Evolutionary conservation across 2,888 invertebrate species (phyloP).

Genomic region (Dryobotodes eremita): DNA sequence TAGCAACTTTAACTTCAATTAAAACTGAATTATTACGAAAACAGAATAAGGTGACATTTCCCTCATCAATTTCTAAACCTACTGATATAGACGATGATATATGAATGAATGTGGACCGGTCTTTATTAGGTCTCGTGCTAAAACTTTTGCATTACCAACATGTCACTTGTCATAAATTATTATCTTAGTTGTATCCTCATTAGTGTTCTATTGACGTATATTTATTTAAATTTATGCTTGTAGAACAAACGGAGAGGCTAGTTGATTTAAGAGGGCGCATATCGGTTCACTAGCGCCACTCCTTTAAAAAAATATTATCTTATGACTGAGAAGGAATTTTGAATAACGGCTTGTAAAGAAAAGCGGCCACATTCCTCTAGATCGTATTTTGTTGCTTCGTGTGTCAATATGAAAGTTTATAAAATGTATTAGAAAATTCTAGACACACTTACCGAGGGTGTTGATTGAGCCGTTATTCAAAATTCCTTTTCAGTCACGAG

Average conservation of each 20-base stretch:
- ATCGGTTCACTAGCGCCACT: fast-evolving
- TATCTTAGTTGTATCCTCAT: slow-evolving; percentile 4
- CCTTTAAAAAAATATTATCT: too few relatives aligned
- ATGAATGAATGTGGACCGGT: slow-evolving; percentile 43
- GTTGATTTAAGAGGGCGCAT: too few relatives aligned
- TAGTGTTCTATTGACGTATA: slow-evolving; percentile 8
- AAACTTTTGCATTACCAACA: slow-evolving; percentile 25
- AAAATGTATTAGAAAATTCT: too few relatives aligned
- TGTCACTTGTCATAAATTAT: slow-evolving; percentile 26
- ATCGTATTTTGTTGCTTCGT: too few relatives aligned
- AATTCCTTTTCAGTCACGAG: too few relatives aligned
- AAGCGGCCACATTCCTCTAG: too few relatives aligned
- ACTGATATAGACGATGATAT: slow-evolving; percentile 11
- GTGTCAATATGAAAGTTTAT: too few relatives aligned
- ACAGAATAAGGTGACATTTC: not conserved
- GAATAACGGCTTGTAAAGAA: too few relatives aligned
- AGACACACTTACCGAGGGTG: too few relatives aligned
- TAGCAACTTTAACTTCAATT: not conserved
- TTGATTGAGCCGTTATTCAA: too few relatives aligned
- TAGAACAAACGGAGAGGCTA: slow-evolving; percentile 7
- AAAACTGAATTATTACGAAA: not conserved
- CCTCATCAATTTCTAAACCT: not conserved
- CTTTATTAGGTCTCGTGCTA: slow-evolving; percentile 12
- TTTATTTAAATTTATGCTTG: slow-evolving; percentile 25
- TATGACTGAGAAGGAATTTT: too few relatives aligned